phyloP scores from a whole-genome alignment of 2,113 vertebrate genomes.

The Antigone vipio region DNA sequence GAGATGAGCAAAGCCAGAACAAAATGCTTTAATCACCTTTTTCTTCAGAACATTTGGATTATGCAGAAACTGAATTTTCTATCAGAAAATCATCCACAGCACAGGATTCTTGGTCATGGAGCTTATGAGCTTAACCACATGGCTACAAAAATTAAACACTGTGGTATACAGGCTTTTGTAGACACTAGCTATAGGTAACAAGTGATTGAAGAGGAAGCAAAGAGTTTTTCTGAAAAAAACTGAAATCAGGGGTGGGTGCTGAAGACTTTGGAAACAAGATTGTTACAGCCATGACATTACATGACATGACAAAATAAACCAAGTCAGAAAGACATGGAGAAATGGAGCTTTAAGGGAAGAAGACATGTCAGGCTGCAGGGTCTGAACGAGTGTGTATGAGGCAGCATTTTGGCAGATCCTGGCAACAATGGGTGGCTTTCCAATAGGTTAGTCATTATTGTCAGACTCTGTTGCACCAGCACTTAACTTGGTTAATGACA shows the following conservation, averaged over 20 bases:
- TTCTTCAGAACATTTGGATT: not conserved
- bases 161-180: not conserved
- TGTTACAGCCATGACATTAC: not conserved
- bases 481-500: not conserved
- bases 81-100: not conserved
- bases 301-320: not conserved
- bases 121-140: not conserved
- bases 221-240: not conserved
- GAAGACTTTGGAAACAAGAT: not conserved
- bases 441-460: not conserved
- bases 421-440: not conserved
- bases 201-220: not conserved
- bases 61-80: not conserved
- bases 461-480: not conserved
- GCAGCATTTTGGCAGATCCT: not conserved
- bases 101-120: not conserved
- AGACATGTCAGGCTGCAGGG: not conserved
- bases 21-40: not conserved
- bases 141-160: not conserved
- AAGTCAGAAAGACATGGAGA: not conserved
- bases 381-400: not conserved
- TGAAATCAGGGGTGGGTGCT: not conserved
- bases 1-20: not conserved
- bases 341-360: not conserved
- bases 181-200: not conserved